Percentiles rank a stretch among this genome's conserved stretches.
These are phyloP conservation scores for Trichomycterus rosablanca DNA, from an alignment of 2,113 vertebrate genomes.

Conservation along the genomic window DNA sequence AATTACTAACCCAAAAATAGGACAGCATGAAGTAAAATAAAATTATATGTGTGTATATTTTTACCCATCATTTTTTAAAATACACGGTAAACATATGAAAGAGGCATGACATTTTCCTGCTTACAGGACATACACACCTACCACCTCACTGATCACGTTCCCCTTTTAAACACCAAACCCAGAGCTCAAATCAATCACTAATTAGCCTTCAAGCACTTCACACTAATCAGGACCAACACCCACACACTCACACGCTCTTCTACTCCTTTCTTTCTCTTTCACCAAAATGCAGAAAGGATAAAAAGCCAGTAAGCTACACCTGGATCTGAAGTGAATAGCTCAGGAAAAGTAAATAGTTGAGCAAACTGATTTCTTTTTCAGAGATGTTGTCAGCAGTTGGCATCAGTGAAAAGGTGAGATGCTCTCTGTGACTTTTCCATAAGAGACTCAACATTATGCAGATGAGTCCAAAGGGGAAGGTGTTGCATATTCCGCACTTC, in stretches of 20 bases:
- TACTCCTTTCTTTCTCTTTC: neutral
- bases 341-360: neutral
- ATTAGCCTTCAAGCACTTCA: constrained; percentile 13
- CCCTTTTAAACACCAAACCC: neutral
- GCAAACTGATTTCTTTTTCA: neutral
- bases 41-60: no score
- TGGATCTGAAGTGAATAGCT: neutral
- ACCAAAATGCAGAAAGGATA: neutral
- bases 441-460: constrained; percentile 9
- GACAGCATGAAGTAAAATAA: no score
- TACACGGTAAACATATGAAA: no score
- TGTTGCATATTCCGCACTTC: constrained; percentile 16
- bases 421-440: constrained; percentile 13
- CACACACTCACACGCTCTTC: neutral
- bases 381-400: neutral
- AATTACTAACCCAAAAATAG: no score
- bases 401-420: neutral
- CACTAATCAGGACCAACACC: constrained; percentile 5
- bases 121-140: no score
- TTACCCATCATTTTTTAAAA: no score
- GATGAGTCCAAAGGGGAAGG: constrained; percentile 4
- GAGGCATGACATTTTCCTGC: no score
- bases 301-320: neutral
- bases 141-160: neutral
- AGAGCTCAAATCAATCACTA: neutral